Conservation (phyloP, 2,797 vertebrate genomes). For the Macroramphosus scolopax region DNA sequence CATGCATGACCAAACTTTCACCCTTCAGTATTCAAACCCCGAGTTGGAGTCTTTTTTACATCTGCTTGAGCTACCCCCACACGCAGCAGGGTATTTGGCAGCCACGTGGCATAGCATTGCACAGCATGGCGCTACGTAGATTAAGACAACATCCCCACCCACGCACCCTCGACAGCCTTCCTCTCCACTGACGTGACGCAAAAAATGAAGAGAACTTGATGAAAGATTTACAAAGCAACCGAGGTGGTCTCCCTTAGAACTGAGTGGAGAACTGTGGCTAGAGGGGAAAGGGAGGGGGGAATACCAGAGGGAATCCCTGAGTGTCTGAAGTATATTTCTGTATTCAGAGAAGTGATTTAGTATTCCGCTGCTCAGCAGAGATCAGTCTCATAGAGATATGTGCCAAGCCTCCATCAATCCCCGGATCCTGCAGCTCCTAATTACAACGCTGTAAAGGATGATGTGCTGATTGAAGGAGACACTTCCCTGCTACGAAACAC, state of each 20-base stretch:
- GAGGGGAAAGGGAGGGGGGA: conserved; percentile 36
- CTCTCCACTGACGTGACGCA: conserved; percentile 33
- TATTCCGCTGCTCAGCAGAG: conserved; percentile 58
- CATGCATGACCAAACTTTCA: conserved; percentile 8
- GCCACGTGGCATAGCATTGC: conserved; percentile 44
- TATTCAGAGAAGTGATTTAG: conserved; percentile 64
- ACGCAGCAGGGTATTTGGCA: conserved; percentile 36
- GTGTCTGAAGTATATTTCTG: conserved; percentile 63
- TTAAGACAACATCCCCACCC: conserved; percentile 58
- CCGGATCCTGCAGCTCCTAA: conserved; percentile 28
- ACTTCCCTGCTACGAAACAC: conserved; percentile 34
- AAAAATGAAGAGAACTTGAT: conserved; percentile 46
- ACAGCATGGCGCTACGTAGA: conserved; percentile 51
- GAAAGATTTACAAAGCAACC: conserved; percentile 63
- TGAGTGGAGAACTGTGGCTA: conserved; percentile 28
- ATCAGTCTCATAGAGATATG: conserved; percentile 51
- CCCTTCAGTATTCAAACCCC: conserved; percentile 19
- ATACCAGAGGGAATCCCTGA: conserved; percentile 56
- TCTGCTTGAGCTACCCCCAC: conserved; percentile 42
- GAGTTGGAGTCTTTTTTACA: conserved; percentile 28
- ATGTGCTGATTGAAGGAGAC: conserved; percentile 50
- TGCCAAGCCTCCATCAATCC: conserved; percentile 35
- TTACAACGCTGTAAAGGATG: conserved; percentile 41
- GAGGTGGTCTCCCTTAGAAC: conserved; percentile 57
- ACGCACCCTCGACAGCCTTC: conserved; percentile 39